Base-by-base conservation (phyloP, 2,888 invertebrate species). In the Tryphoninae sp. region DNA sequence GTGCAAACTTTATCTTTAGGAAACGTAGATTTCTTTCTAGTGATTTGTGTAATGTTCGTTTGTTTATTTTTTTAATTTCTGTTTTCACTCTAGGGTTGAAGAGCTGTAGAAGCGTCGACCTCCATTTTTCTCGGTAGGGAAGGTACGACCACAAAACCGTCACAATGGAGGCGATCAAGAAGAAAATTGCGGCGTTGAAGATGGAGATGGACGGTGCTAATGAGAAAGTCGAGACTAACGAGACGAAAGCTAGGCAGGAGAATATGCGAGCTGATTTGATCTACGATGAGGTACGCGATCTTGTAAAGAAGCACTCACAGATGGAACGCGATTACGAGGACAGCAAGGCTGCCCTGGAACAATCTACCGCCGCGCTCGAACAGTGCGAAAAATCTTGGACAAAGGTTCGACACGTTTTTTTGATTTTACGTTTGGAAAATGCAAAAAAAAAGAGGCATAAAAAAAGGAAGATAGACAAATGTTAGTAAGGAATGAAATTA, bases 241-340 rank as follows among this genome's bases (percentile, higher is more conserved):
- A 95, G 88, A 93, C 93, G 83, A 94, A 94, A 89, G 93, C 94
- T 83, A 93, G 93, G 86, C 94, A 94, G 88, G 94, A 92, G 79
- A 89, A 92, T 83, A 75, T 89, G 82, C 86, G 91, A 19, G 92
- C 92, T 11, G 92, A 92, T 81, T 85, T 94, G 93, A 95, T 97
- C 84, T 95, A 96, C 92, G 98, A 99, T 93, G 99, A 99, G 92
- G 96, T 98, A 88, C 96, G 96, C 91, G 97, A 97, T 89, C 95
- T 98, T 92, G 97, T 97, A 93, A 99, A 99, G 95, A 98, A 98
- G 94, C 96, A 98, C 91, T 93, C 95, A 86, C 97, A 97, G 93
- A 96, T 98, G 87, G 99, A 99, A 92, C 96, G 95, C 89, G 98
- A 99, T 93, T 95, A 98, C 90, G 96, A 95, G 91, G 94, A 95